These are phyloP conservation scores for Coracopsis vasa DNA, from an alignment of 2,113 vertebrate genomes.

Conservation along the genomic window DNA sequence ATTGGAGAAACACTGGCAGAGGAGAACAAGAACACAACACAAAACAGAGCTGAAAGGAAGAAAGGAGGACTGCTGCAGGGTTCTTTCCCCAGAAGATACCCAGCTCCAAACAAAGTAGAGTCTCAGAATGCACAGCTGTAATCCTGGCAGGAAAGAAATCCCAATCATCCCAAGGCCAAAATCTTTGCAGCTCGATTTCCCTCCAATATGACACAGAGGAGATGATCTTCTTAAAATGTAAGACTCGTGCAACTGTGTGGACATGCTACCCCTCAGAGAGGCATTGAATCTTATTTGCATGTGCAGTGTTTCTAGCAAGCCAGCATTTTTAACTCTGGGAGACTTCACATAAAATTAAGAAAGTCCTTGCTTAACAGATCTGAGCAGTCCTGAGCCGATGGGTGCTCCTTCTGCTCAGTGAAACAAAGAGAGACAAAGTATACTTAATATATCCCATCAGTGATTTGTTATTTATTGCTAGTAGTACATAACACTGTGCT, in stretches of 20 bases:
- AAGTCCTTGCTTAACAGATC: not conserved
- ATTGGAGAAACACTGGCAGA: not conserved
- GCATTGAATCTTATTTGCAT: not conserved
- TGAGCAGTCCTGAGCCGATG: not conserved
- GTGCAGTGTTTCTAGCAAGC: not conserved
- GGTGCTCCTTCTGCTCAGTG: not conserved
- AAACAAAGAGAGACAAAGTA: not conserved
- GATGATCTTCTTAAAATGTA: not conserved
- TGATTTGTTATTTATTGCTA: not conserved
- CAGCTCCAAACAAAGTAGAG: not conserved
- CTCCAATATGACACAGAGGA: not conserved
- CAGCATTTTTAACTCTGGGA: not conserved
- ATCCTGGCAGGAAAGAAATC: not conserved
- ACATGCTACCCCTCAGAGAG: not conserved
- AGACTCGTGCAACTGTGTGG: not conserved
- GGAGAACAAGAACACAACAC: not conserved
- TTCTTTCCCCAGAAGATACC: not conserved
- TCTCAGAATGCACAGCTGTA: not conserved
- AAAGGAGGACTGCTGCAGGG: not conserved
- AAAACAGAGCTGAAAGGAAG: not conserved
- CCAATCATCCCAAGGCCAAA: not conserved
- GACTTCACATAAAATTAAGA: not conserved
- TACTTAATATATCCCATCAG: not conserved
- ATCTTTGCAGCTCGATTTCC: not conserved
- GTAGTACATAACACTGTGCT: not conserved